These are phyloP conservation scores for Ahaetulla prasina DNA, from an alignment of 2,113 vertebrate genomes.

Conservation along the genomic window DNA sequence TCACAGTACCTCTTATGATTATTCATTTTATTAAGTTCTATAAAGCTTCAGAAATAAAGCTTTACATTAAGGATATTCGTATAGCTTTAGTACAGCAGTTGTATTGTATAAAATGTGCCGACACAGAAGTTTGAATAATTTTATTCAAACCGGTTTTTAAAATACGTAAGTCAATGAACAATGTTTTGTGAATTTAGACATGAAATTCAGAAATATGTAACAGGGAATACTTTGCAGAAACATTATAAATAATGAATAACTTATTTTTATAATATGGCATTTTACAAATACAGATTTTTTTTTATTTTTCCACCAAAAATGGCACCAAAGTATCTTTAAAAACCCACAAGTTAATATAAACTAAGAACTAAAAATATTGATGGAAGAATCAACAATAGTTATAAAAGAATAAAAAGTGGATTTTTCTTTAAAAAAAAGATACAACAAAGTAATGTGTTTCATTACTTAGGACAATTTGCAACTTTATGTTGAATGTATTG, in stretches of 20 bases:
- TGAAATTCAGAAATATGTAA: not conserved
- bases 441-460: too few species aligned
- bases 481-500: not conserved
- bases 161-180: not conserved
- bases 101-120: slow-evolving; percentile 3
- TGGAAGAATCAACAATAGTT: not conserved
- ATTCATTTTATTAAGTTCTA: slow-evolving; percentile 12
- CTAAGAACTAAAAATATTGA: not conserved
- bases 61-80: slow-evolving; percentile 21
- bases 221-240: not conserved
- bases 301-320: not conserved
- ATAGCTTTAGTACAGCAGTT: slow-evolving; percentile 33
- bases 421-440: not conserved
- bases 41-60: slow-evolving; percentile 23
- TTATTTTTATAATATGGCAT: not conserved
- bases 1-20: slow-evolving; percentile 27
- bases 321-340: not conserved
- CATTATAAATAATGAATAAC: not conserved
- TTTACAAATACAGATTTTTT: not conserved
- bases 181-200: not conserved
- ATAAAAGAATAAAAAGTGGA: not conserved
- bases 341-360: not conserved
- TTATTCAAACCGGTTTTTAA: not conserved
- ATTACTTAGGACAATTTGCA: not conserved
- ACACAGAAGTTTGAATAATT: slow-evolving; percentile 19